Percentiles rank a stretch among this genome's conserved stretches.
Conservation (phyloP, 1,140 invertebrate species). For the Hesperophylax magnus region DNA sequence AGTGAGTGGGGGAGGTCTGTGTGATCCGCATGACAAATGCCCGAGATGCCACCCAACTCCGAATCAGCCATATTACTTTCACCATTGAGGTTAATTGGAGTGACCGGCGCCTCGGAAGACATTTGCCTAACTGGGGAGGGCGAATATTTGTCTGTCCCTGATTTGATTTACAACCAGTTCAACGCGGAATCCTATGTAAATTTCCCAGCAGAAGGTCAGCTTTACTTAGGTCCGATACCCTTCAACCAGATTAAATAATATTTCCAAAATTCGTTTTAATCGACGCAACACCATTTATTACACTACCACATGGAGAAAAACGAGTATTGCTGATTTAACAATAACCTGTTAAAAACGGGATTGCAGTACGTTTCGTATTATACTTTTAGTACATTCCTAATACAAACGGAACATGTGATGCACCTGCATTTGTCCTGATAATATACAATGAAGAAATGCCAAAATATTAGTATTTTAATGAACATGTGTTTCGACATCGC, state of each 20-base stretch:
- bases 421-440: too few relatives aligned
- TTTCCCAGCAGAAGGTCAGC: constrained; percentile 5
- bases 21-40: constrained; percentile 54
- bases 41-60: constrained; percentile 40
- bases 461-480: too few relatives aligned
- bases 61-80: constrained; percentile 52
- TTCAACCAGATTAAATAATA: constrained; percentile 19
- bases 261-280: constrained; percentile 26
- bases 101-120: constrained; percentile 52
- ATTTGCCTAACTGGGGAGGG: constrained; percentile 25
- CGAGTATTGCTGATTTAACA: too few relatives aligned
- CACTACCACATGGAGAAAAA: too few relatives aligned
- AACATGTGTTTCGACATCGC: too few relatives aligned
- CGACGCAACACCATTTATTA: constrained; percentile 1
- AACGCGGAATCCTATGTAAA: constrained; percentile 14
- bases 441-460: too few relatives aligned
- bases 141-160: constrained; percentile 41
- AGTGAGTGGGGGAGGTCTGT: background rate
- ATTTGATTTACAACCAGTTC: constrained; percentile 48
- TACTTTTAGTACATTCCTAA: too few relatives aligned
- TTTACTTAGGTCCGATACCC: constrained; percentile 13
- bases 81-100: constrained; percentile 54
- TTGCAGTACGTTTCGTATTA: too few relatives aligned
- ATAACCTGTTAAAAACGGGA: too few relatives aligned
- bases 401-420: too few relatives aligned